These are phyloP conservation scores for Lampris megalopsis DNA, from an alignment of 2,113 vertebrate species.

Conservation along the genomic window DNA sequence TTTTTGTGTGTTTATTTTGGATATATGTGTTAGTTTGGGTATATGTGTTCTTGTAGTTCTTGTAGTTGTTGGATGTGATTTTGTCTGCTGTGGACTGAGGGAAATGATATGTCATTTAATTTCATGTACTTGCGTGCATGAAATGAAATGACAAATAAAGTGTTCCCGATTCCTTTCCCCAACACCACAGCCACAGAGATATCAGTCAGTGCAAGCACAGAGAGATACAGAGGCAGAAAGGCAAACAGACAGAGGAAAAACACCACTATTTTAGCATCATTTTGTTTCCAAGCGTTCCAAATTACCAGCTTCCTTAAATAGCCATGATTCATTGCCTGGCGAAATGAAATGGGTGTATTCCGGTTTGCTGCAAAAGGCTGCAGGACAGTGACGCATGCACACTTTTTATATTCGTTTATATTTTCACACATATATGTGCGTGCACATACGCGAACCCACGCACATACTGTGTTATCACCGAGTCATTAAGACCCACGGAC, in stretches of 20 bases:
- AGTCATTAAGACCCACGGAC: too few species aligned
- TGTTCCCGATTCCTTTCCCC: not conserved
- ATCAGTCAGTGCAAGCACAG: constrained; percentile 23
- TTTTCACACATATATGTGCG: not conserved
- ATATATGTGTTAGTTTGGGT: too few species aligned
- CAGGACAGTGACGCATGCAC: not conserved
- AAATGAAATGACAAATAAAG: too few species aligned
- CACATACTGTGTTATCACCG: too few species aligned
- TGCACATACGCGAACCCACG: constrained; percentile 9
- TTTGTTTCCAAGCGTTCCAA: constrained; percentile 65
- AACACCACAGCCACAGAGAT: constrained; percentile 23
- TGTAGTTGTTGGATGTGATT: too few species aligned
- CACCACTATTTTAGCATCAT: constrained; percentile 23
- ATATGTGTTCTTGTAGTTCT: too few species aligned
- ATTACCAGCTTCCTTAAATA: constrained; percentile 75
- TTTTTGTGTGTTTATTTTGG: too few species aligned
- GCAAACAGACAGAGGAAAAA: constrained; percentile 27
- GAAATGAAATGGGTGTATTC: constrained; percentile 48
- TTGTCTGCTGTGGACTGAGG: too few species aligned
- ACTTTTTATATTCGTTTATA: too few species aligned
- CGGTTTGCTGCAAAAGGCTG: constrained; percentile 41
- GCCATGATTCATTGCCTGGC: constrained; percentile 30
- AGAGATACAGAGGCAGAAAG: constrained; percentile 13
- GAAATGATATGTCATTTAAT: too few species aligned
- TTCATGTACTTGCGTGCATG: too few species aligned